Conservation (phyloP, 2,888 invertebrate species). For the Drosophila flavopinicola region DNA sequence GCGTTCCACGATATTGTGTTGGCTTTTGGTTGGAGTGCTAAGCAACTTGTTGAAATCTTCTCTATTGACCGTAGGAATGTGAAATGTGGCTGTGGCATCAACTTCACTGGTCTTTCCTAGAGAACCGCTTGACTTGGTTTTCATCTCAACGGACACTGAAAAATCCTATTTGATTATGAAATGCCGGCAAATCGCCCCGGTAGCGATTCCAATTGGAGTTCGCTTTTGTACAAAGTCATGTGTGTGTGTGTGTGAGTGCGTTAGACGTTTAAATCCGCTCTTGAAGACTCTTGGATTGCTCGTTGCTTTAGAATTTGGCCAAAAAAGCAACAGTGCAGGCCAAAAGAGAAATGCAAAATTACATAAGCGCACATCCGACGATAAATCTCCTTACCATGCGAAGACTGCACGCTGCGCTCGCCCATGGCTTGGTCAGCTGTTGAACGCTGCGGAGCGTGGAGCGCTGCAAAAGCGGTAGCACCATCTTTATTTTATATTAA, state of each 20-base stretch:
- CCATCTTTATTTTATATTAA: conserved; percentile 64
- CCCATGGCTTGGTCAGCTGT: conserved; percentile 74
- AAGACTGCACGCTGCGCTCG: conserved; percentile 48
- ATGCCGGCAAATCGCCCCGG: conserved; percentile 39
- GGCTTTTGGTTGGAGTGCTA: background rate
- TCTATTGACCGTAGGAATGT: no score
- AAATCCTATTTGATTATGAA: conserved; percentile 29
- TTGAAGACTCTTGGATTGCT: background rate
- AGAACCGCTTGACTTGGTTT: no score
- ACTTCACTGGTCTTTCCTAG: no score
- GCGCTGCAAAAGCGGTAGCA: conserved; percentile 74
- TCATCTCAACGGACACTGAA: no score
- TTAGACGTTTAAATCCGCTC: background rate
- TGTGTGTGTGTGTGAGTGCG: background rate
- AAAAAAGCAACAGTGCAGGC: conserved; percentile 22
- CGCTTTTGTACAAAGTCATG: background rate
- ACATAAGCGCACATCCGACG: conserved; percentile 60
- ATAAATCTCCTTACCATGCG: conserved; percentile 74
- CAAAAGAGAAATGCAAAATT: conserved; percentile 57
- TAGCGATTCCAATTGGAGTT: conserved; percentile 11
- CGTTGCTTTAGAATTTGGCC: conserved; percentile 3
- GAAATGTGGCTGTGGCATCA: no score
- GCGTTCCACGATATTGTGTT: conserved; percentile 10
- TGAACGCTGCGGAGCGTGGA: conserved; percentile 75
- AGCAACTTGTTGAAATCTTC: conserved; percentile 8